These are phyloP conservation scores for Cryptus armator DNA, from an alignment of 2,888 invertebrate species.

Conservation along the genomic window DNA sequence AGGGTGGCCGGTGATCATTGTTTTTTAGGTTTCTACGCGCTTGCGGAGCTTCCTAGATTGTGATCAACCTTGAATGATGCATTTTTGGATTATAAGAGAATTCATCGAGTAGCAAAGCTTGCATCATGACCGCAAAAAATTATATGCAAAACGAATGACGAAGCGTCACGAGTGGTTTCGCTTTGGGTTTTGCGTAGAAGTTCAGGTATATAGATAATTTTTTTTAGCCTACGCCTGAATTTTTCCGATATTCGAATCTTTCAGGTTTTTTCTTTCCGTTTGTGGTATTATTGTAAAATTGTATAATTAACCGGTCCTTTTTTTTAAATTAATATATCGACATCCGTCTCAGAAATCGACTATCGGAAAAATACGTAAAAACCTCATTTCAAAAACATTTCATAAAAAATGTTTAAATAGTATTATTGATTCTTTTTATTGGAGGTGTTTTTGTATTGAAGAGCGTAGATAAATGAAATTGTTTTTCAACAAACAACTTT, in stretches of 20 bases:
- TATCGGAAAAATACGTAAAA: too few relatives aligned
- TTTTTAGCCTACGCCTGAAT: background rate
- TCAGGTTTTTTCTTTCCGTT: background rate
- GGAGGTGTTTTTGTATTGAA: background rate
- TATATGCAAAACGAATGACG: constrained; percentile 8
- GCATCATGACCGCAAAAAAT: background rate
- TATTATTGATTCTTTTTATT: too few relatives aligned
- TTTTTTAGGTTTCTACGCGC: background rate
- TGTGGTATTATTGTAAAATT: too few relatives aligned
- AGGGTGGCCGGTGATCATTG: constrained; percentile 41
- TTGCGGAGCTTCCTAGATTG: background rate
- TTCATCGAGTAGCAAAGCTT: background rate
- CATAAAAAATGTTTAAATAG: too few relatives aligned
- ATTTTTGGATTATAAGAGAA: constrained; percentile 38
- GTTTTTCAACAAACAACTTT: background rate
- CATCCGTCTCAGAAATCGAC: too few relatives aligned
- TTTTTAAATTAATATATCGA: too few relatives aligned
- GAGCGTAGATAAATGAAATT: background rate
- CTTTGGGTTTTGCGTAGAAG: background rate
- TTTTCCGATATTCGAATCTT: background rate
- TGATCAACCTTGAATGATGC: constrained; percentile 57
- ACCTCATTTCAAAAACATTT: too few relatives aligned
- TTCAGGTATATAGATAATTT: background rate
- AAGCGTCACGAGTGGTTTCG: constrained; percentile 9
- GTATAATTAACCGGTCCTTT: too few relatives aligned